Evolutionary conservation across 2,888 invertebrate species (phyloP), one percentile per base, ranked within the genome.

Genomic region (Norana najaformis): DNA sequence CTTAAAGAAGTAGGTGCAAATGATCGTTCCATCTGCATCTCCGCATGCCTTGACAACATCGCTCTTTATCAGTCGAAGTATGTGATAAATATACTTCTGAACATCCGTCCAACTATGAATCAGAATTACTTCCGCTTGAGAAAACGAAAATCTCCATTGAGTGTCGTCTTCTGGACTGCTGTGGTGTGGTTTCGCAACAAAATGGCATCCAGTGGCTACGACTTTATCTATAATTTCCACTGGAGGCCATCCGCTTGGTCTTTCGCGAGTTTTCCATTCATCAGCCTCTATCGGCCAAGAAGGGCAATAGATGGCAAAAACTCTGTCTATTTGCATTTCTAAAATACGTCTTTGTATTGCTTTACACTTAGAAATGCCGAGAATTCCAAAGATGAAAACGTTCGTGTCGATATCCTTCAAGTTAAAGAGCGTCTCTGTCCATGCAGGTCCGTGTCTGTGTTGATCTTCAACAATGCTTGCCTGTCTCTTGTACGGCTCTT

Each of bases 61-160:
- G 47, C 47, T 88, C 41, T 88, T 88, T 37, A 88, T 88, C 39
- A 88, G 30, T 88, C 47, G 39, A 35, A 89, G 41, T 34, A 37
- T 37, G 41, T 69, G 47, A 89, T 89, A 69, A n/a, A 69, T 36
- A 34, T 47, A 41, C 53, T 36, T 89, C 36, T 89, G 89, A 35
- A 36, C 47, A 35, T 69, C 37, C 20, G 82, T 89, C 82, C 89
- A 89, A 30, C 69, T 89, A 20, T 34, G 34, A 34, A 89, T 53
- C n/a, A 89, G 39, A 53, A 89, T 89, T n/a, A 89, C 8, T 36
- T 89, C 89, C 47, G 69, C 89, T 23, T 89, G 39, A 5, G 89
- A 89, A 53, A 89, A 89, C n/a, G 89, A 89, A 53, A 89, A 89
- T 34, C 89, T 89, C 89, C 89, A 89, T 53, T 89, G 41, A 53